Evolutionary conservation across 2,888 invertebrate species (phyloP).

Genomic region (Chrysotoxum bicinctum): DNA sequence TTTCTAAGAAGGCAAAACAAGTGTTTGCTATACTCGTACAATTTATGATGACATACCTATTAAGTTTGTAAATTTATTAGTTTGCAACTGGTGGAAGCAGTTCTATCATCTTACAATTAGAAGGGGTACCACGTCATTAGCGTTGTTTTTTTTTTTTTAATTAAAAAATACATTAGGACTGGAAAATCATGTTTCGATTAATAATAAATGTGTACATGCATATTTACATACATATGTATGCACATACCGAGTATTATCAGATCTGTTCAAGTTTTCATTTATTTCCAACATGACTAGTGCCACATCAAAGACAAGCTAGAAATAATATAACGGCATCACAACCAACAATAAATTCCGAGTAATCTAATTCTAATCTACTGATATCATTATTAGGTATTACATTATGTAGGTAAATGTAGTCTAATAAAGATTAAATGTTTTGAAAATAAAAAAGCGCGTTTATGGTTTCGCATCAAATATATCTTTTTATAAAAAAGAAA

Average conservation of each 20-base stretch:
- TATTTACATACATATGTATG: not conserved
- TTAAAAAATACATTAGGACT: not conserved
- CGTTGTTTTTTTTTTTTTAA: not conserved
- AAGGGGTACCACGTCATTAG: not conserved
- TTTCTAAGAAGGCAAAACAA: not conserved
- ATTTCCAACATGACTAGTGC: not conserved
- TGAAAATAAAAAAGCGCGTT: not conserved
- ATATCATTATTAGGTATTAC: not conserved
- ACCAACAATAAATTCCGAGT: not conserved
- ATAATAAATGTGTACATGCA: not conserved
- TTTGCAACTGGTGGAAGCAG: not conserved
- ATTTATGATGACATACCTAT: not conserved
- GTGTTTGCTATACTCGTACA: not conserved
- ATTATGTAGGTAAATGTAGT: too few relatives aligned
- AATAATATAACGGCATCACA: not conserved
- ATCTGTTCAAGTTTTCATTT: not conserved
- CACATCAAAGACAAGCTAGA: not conserved
- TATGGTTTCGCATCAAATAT: not conserved
- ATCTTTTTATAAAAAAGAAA: too few relatives aligned
- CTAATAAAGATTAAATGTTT: not conserved
- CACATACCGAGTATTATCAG: not conserved
- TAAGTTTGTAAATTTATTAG: not conserved
- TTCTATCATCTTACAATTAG: not conserved
- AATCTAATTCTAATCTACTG: not conserved
- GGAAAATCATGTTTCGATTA: conserved; percentile 11